A percentile compares a stretch with the other conserved stretches of the same genome.
phyloP scores from a whole-genome alignment of 2,797 vertebrate genomes.

The Hippoglossus hippoglossus region DNA sequence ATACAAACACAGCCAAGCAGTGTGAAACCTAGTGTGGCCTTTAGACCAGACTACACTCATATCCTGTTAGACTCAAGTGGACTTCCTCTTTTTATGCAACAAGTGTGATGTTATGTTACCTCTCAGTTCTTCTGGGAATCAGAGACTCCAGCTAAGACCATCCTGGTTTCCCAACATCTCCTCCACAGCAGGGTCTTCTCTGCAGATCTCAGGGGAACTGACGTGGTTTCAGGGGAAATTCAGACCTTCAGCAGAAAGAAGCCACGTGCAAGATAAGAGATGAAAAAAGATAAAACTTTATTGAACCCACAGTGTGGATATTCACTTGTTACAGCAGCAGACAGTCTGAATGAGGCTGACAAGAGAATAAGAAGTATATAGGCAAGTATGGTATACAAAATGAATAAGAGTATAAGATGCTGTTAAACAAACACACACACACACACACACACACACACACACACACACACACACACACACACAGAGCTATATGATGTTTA shows the following conservation, averaged over 20 bases:
- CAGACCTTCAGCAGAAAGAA: not conserved
- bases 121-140: conserved; percentile 24
- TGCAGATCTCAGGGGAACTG: not conserved
- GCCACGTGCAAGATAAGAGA: too few species aligned
- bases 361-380: too few species aligned
- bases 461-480: too few species aligned
- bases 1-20: conserved; percentile 27
- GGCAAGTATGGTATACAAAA: too few species aligned
- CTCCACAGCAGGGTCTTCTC: not conserved
- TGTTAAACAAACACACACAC: too few species aligned
- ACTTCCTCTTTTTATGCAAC: conserved; percentile 54
- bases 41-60: conserved; percentile 46
- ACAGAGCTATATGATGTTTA: too few species aligned
- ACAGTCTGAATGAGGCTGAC: too few species aligned
- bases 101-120: not conserved
- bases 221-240: not conserved
- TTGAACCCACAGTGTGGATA: too few species aligned
- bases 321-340: too few species aligned
- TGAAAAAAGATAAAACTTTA: too few species aligned
- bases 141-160: not conserved
- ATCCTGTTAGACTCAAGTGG: conserved; percentile 20
- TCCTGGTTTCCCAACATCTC: conserved; percentile 8
- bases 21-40: conserved; percentile 28
- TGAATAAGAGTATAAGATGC: too few species aligned
- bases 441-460: too few species aligned